Base-by-base conservation (phyloP, 2,888 invertebrate species). In the Osmoderma eremita region DNA sequence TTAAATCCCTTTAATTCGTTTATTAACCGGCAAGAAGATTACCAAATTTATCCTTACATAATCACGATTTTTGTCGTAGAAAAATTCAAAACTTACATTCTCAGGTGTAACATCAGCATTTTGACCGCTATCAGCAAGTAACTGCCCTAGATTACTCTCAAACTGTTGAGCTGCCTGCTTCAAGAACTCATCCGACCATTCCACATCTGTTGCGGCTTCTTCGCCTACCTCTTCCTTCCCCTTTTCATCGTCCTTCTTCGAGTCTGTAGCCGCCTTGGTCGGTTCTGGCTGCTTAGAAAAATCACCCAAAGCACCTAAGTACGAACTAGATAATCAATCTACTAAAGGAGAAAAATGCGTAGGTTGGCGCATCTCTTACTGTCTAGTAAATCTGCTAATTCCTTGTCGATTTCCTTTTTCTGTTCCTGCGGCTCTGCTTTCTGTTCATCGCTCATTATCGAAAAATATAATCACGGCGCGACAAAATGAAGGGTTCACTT, bases 111-210 rank as follows among this genome's bases (percentile, higher is more conserved):
- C 83, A n/a, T 87, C 85, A 75, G 86, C 86, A 80, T 85, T 78
- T 39, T 75, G 71, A 67, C 74, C 70, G 13, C 67, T 67, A 0
- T 68, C 67, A 71, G 76, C 80, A 74, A 88, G 76, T 58, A 88
- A 82, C 2, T 84, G 83, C 0, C 87, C 85, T 82, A 88, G 86
- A 71, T 90, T 91, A 74, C 86, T 88, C 75, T 92, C 91, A 75
- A 92, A 91, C 74, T 91, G 89, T 15, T 87, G 84, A 0, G 90
- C 88, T 0, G 90, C 89, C 77, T 91, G 88, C 73, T 88, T 87
- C 2, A 92, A 86, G 75, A 91, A 91, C 77, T 92, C 91, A 67
- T 90, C 88, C 0, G 88, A 87, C 91, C 91, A 92, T 73, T 88
- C 88, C 53, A 84, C 83, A 24, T 71, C 74, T 10, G 17, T 69